Base-by-base conservation (phyloP, 1,140 invertebrate genomes). In the Bombus picipes region DNA sequence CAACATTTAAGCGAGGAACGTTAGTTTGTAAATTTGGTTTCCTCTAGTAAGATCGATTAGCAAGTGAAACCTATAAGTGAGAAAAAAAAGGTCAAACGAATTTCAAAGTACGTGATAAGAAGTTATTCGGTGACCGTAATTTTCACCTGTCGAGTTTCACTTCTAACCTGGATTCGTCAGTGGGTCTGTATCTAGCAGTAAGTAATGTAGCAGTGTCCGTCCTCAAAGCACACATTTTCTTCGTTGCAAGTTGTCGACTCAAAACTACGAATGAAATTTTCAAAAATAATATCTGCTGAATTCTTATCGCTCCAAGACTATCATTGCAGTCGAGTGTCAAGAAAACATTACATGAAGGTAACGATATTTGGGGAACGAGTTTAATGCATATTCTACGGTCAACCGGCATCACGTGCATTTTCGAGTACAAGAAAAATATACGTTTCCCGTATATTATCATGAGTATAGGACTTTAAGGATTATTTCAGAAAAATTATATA, bases 81-180 rank as follows among this genome's bases (percentile, higher is more conserved):
- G 2, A 25, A 72, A 66, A 47, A 37, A 41, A 82, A 32, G 74
- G 34, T 53, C 73, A 34, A 47, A 18, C 85, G 25, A 89, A 53
- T 77, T 84, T 62, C 53, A 53, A 84, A 83, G 28, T 53, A 87
- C 85, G 81, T 68, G 13, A 71, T 85, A 74, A 87, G 87, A 91
- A 90, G 86, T 93, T 86, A 90, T 89, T 85, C 84, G 90, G 87
- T 93, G 92, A 92, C 92, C 92, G 92, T 92, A 91, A 94, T 94
- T 94, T 94, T 94, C 92, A 93, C 90, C 85, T 75, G 47, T 78
- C 74, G 85, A 93, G 90, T 95, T 95, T 95, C 94, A 95, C 94
- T 95, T 95, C 93, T 94, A 95, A 95, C 94, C 94, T 94, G 91
- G 94, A 94, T 95, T 92, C 86, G 59, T 81, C 43, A 74, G 1